These are phyloP conservation scores for Ephestia elutella DNA, from an alignment of 1,140 invertebrate species.

Conservation along the genomic window DNA sequence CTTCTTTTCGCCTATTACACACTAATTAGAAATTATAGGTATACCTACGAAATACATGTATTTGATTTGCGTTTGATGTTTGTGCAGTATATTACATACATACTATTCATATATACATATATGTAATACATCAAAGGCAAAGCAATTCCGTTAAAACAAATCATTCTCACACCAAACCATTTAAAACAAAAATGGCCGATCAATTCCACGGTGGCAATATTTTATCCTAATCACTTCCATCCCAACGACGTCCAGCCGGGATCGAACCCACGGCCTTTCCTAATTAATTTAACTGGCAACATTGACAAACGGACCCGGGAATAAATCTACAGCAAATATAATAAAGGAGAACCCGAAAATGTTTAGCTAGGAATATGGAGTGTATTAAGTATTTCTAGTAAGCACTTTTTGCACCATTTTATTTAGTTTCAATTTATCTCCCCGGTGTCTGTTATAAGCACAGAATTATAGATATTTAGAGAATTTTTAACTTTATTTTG, in stretches of 20 bases:
- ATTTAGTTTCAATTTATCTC: no score
- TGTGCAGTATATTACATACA: no score
- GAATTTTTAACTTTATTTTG: no score
- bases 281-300: conserved; percentile 19
- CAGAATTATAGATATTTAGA: no score
- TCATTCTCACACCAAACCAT: neutral
- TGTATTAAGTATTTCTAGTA: neutral
- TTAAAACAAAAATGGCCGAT: neutral
- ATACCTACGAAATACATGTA: no score
- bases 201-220: conserved; percentile 9
- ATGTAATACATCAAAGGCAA: no score
- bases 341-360: conserved; percentile 7
- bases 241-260: conserved; percentile 12
- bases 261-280: conserved; percentile 12
- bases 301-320: conserved; percentile 18
- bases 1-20: no score
- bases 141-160: neutral
- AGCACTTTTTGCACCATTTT: no score
- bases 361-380: conserved; percentile 1
- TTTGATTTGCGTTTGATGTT: no score
- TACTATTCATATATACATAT: no score
- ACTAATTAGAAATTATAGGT: no score
- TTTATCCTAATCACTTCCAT: conserved; percentile 15
- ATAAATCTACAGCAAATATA: conserved; percentile 22
- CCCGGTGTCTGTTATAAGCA: no score